Base-by-base conservation (phyloP, 1,140 invertebrate genomes). In the Drosophila kanapiae region DNA sequence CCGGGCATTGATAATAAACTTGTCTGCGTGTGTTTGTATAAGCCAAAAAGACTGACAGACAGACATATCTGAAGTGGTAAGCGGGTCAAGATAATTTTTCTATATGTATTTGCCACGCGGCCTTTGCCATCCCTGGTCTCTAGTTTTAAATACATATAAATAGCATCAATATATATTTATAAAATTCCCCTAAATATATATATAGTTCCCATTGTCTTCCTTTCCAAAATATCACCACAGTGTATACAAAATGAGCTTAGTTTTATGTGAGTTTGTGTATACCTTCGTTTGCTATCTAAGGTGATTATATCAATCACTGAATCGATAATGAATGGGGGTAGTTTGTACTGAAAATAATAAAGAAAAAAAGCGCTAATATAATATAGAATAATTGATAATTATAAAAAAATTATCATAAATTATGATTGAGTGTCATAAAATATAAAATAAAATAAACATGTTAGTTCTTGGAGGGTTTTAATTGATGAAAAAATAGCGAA, bases 21-120 rank as follows among this genome's bases (percentile, higher is more conserved):
- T 31, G 38, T 27, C 18, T 42, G 47, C 47, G n/a, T 65, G 31
- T 51, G 65, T 43, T 18, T 42, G 35, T 37, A 11, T 38, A 27
- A 69, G 47, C 35, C 35, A 54, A 56, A 56, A 38, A 54, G 13
- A 2, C 51, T 54, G 53, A 43, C 47, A 63, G 11, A 54, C 27
- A 63, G 16, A 49, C 35, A 68, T 67, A 67, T 42, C 18, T 51
- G 9, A 53, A 43, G 61, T 69, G 65, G 62, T 57, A 71, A 69
- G 35, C 47, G 10, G 43, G 33, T 40, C 51, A 71, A 40, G 40
- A 71, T 58, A 48, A 71, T 69, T 70, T 48, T 38, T 35, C 38
- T 13, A 69, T 23, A 51, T 38, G 23, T 23, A 23, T 56, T 47
- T 51, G 37, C 40, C 38, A 67, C 11, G 37, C 38, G 18, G 62